Conservation (phyloP, 1,140 invertebrate genomes). For the Drosophila leontia region DNA sequence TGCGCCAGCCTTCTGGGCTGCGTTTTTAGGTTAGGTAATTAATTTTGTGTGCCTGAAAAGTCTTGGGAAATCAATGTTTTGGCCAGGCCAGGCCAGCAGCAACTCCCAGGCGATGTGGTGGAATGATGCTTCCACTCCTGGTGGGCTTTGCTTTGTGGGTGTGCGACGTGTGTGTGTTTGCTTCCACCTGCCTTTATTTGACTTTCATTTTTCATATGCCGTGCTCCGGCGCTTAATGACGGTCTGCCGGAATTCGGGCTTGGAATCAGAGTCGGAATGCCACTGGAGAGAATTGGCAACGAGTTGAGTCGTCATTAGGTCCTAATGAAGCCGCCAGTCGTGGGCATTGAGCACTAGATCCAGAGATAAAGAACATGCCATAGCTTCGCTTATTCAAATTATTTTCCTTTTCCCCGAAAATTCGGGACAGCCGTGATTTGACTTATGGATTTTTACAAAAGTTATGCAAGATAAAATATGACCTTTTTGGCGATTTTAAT, state of each 20-base stretch:
- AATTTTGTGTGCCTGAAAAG: constrained; percentile 76
- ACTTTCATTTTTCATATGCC: constrained; percentile 77
- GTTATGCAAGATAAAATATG: neutral
- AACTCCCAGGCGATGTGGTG: constrained; percentile 58
- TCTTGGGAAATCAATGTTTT: constrained; percentile 82
- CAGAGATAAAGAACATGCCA: constrained; percentile 42
- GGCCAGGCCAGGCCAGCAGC: constrained; percentile 13
- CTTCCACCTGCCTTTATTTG: constrained; percentile 36
- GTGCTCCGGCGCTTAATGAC: constrained; percentile 62
- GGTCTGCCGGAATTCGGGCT: constrained; percentile 32
- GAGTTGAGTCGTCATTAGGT: constrained; percentile 61
- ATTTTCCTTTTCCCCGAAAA: constrained; percentile 6
- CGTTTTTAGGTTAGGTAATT: constrained; percentile 81
- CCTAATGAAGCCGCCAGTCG: constrained; percentile 57
- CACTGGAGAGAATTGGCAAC: constrained; percentile 16
- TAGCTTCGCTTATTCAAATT: constrained; percentile 32
- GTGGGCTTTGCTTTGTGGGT: constrained; percentile 19
- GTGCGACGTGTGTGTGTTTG: constrained; percentile 17
- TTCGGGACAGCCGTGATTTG: constrained; percentile 18
- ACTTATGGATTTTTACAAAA: neutral
- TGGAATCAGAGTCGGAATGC: constrained; percentile 17
- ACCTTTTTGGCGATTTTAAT: neutral
- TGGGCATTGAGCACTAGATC: constrained; percentile 10
- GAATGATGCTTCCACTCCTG: constrained; percentile 26
- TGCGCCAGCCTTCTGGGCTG: constrained; percentile 37